These are phyloP conservation scores for Octomys mimax DNA, from an alignment of 2,797 vertebrate genomes.

Conservation along the genomic window DNA sequence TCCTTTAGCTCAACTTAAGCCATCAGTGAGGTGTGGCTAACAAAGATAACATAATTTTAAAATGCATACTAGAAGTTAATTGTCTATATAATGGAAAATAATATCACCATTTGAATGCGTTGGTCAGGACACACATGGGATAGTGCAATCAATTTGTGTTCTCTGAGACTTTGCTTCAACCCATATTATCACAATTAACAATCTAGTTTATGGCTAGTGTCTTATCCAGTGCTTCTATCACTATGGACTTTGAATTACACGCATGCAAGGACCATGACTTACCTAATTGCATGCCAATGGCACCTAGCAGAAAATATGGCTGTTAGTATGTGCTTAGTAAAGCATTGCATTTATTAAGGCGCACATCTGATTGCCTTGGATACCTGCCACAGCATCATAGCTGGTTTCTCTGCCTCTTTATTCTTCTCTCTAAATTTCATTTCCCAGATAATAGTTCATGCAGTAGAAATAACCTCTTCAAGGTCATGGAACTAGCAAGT, in stretches of 20 bases:
- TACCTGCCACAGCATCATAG: slow-evolving; percentile 4
- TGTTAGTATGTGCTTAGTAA: slow-evolving; percentile 73
- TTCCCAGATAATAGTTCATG: background rate
- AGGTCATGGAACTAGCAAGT: background rate
- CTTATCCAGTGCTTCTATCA: slow-evolving; percentile 26
- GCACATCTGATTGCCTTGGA: background rate
- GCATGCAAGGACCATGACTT: slow-evolving; percentile 20
- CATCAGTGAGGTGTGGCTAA: slow-evolving; percentile 62
- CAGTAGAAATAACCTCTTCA: background rate
- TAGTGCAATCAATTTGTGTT: slow-evolving; percentile 63
- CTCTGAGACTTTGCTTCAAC: slow-evolving; percentile 45
- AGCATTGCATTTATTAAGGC: slow-evolving; percentile 64
- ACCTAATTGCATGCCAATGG: slow-evolving; percentile 52
- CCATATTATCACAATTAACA: slow-evolving; percentile 52
- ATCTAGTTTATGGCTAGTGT: slow-evolving; percentile 15
- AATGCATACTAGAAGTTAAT: slow-evolving; percentile 79
- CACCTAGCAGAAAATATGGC: slow-evolving; percentile 32
- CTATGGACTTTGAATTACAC: slow-evolving; percentile 11
- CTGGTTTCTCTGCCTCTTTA: slow-evolving; percentile 21
- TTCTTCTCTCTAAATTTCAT: background rate
- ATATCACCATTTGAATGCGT: slow-evolving; percentile 63
- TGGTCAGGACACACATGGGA: slow-evolving; percentile 62
- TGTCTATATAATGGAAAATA: slow-evolving; percentile 75
- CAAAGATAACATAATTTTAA: slow-evolving; percentile 69
- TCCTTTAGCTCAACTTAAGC: slow-evolving; percentile 67